Percentiles rank a stretch among this genome's conserved stretches.
Evolutionary conservation across 1,140 invertebrate species (phyloP).

Genomic region (Eurosta solidaginis): DNA sequence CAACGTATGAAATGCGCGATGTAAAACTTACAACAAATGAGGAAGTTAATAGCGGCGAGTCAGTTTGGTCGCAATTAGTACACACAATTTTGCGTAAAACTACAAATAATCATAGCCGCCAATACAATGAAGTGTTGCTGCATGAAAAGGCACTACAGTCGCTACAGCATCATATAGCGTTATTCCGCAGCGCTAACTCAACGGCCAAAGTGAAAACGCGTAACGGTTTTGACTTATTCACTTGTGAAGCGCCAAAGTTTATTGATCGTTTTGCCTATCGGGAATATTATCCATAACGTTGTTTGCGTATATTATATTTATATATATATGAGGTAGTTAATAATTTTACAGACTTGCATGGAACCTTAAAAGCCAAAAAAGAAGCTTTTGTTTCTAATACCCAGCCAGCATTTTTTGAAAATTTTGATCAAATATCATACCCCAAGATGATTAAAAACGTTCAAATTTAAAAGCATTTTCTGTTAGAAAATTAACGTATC

Average conservation of each 20-base stretch:
- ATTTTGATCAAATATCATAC: too few relatives aligned
- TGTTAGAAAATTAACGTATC: too few relatives aligned
- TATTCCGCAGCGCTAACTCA: background rate
- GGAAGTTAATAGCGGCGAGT: slow-evolving; percentile 33
- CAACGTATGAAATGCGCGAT: background rate
- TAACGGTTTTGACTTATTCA: slow-evolving; percentile 45
- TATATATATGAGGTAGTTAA: too few relatives aligned
- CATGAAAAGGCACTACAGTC: slow-evolving; percentile 51
- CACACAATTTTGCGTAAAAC: slow-evolving; percentile 53
- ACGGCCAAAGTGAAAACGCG: slow-evolving; percentile 32
- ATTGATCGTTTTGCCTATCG: slow-evolving; percentile 53
- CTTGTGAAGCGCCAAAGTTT: slow-evolving; percentile 47
- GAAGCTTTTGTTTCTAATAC: too few relatives aligned
- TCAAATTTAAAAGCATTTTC: too few relatives aligned
- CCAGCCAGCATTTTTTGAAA: too few relatives aligned
- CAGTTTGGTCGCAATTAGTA: slow-evolving; percentile 54
- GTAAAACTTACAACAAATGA: background rate
- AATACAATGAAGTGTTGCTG: slow-evolving; percentile 48
- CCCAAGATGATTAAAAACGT: too few relatives aligned
- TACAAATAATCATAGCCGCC: slow-evolving; percentile 42
- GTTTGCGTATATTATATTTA: too few relatives aligned
- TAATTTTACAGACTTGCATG: too few relatives aligned
- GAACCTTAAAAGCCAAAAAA: too few relatives aligned
- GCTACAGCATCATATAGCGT: slow-evolving; percentile 40
- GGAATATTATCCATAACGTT: slow-evolving; percentile 45